These are phyloP conservation scores for Andricus quercusramuli DNA, from an alignment of 2,888 invertebrate species.

Conservation along the genomic window DNA sequence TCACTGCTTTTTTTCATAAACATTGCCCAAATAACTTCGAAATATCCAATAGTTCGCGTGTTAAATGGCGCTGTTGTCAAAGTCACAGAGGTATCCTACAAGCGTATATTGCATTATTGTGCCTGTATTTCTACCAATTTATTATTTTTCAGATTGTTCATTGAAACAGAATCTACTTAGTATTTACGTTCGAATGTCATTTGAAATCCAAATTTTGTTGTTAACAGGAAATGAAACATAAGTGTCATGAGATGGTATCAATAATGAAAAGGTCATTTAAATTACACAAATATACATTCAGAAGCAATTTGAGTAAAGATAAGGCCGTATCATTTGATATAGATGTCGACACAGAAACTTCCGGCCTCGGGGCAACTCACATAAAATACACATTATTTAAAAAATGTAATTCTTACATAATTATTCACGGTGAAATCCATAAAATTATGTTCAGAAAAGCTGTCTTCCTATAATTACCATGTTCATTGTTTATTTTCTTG, in stretches of 20 bases:
- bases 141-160: not conserved
- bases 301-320: constrained; percentile 54
- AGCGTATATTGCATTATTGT: not conserved
- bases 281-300: not conserved
- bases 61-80: too few relatives aligned
- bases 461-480: not conserved
- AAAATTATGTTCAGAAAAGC: not conserved
- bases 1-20: too few relatives aligned
- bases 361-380: constrained; percentile 52
- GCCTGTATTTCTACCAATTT: not conserved
- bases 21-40: too few relatives aligned
- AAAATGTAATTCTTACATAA: not conserved
- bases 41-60: too few relatives aligned
- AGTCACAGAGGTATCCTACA: too few relatives aligned
- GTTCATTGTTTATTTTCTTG: too few relatives aligned
- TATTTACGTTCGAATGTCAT: not conserved
- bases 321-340: constrained; percentile 65
- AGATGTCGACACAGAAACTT: constrained; percentile 63
- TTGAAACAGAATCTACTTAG: not conserved
- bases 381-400: not conserved
- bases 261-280: not conserved
- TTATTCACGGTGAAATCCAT: too few relatives aligned
- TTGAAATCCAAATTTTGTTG: not conserved
- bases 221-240: not conserved
- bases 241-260: not conserved